Percentiles rank a stretch among this genome's conserved stretches.
phyloP scores from a whole-genome alignment of 2,797 vertebrate genomes.

The Clarias pachynema region DNA sequence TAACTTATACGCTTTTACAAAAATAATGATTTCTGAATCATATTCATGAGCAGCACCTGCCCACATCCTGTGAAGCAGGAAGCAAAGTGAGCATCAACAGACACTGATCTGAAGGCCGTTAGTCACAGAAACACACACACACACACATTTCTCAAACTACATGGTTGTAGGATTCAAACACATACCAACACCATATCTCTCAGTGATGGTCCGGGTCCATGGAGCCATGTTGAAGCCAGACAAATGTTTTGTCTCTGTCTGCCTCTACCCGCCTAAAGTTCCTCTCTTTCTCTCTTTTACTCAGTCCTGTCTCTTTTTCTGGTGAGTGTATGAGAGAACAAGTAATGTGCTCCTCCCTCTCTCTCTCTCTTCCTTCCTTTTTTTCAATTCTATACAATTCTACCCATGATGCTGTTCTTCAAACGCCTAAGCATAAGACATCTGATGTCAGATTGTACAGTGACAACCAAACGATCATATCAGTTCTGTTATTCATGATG shows the following conservation, averaged over 20 bases:
- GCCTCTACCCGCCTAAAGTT: slow-evolving; percentile 60
- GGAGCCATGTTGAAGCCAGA: slow-evolving; percentile 68
- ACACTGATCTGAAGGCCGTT: background rate
- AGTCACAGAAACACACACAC: background rate
- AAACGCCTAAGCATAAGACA: background rate
- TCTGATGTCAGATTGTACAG: background rate
- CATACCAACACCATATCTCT: slow-evolving; percentile 77
- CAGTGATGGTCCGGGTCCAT: slow-evolving; percentile 67
- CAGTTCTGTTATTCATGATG: background rate
- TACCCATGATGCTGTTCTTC: slow-evolving; percentile 22
- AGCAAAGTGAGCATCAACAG: slow-evolving; percentile 48
- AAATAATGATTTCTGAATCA: slow-evolving; percentile 3
- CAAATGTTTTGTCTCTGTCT: slow-evolving; percentile 43
- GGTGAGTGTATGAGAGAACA: slow-evolving; percentile 48
- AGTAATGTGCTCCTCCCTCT: slow-evolving; percentile 50
- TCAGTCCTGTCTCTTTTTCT: slow-evolving; percentile 23
- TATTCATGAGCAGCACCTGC: slow-evolving; percentile 59
- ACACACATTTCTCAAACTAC: slow-evolving; percentile 10
- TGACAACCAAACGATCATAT: background rate
- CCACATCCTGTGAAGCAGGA: slow-evolving; percentile 70
- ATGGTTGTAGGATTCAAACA: slow-evolving; percentile 35
- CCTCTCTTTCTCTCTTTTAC: slow-evolving; percentile 51
- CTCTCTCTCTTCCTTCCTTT: slow-evolving; percentile 51
- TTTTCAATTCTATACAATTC: slow-evolving; percentile 45
- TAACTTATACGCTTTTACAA: background rate